Percentiles rank a stretch among this genome's conserved stretches.
Conservation (phyloP, 2,797 vertebrate species). For the Hoplostethus mediterraneus region DNA sequence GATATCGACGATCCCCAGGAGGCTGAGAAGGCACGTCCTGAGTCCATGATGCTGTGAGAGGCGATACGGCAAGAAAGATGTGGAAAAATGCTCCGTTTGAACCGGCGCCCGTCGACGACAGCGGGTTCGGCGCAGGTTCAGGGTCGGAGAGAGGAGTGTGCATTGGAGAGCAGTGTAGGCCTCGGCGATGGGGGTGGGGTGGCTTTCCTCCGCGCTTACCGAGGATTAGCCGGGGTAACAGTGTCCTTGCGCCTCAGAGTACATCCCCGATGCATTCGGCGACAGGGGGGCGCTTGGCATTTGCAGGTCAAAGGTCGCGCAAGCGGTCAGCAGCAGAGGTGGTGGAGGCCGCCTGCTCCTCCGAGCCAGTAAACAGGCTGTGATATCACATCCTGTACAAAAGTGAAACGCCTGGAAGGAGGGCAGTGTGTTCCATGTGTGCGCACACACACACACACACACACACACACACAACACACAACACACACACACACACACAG, state of each 20-base stretch:
- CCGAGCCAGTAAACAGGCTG: slow-evolving; percentile 81
- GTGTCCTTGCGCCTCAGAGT: slow-evolving; percentile 33
- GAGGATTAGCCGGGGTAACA: slow-evolving; percentile 55
- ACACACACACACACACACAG: slow-evolving; percentile 37
- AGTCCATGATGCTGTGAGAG: slow-evolving; percentile 51
- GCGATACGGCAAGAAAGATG: slow-evolving; percentile 54
- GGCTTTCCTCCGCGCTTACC: slow-evolving; percentile 40
- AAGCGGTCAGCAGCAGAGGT: slow-evolving; percentile 10
- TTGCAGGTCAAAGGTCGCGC: slow-evolving; percentile 56
- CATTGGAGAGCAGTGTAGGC: slow-evolving; percentile 16
- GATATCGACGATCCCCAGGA: slow-evolving; percentile 63
- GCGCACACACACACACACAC: slow-evolving; percentile 20
- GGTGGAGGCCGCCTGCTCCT: slow-evolving; percentile 39
- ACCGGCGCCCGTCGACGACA: slow-evolving; percentile 17
- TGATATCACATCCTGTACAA: slow-evolving; percentile 80
- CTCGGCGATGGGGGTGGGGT: not conserved
- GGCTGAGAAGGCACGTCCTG: slow-evolving; percentile 61
- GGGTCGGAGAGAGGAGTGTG: slow-evolving; percentile 24
- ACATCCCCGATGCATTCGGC: slow-evolving; percentile 23
- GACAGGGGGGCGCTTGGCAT: slow-evolving; percentile 20
- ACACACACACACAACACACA: slow-evolving; percentile 10
- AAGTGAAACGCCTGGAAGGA: slow-evolving; percentile 61
- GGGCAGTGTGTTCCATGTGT: slow-evolving; percentile 27
- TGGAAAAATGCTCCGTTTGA: slow-evolving; percentile 53
- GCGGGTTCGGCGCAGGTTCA: slow-evolving; percentile 57